These are phyloP conservation scores for Panurus biarmicus DNA, from an alignment of 2,113 vertebrate species.

Conservation along the genomic window DNA sequence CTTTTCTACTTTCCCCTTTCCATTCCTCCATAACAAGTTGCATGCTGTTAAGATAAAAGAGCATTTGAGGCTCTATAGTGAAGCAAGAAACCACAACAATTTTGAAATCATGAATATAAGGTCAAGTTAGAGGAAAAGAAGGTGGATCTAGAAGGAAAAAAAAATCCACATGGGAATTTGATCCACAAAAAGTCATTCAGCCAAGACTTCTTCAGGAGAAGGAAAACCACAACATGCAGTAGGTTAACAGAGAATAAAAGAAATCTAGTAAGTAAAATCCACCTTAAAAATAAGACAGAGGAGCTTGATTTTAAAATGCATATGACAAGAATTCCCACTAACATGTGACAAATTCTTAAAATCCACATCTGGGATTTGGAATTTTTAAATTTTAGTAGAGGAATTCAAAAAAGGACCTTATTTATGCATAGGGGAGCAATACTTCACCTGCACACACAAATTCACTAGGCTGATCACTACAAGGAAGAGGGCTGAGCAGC, in stretches of 20 bases:
- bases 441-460: neutral
- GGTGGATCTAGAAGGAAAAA: neutral
- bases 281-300: neutral
- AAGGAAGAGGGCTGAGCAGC: neutral
- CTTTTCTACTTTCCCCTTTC: neutral
- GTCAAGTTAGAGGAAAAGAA: neutral
- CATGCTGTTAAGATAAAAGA: neutral
- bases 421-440: neutral
- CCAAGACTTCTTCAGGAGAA: neutral
- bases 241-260: neutral
- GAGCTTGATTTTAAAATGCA: neutral
- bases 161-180: neutral
- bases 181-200: neutral
- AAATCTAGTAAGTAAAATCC: neutral
- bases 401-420: neutral
- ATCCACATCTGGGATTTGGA: neutral
- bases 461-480: neutral
- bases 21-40: neutral
- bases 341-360: neutral
- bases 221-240: neutral
- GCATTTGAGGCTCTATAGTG: neutral
- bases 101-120: neutral
- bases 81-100: neutral
- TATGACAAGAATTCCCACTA: neutral
- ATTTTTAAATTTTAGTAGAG: neutral